phyloP scores from a whole-genome alignment of 2,797 vertebrate genomes.

The Hypotaenidia okinawae region DNA sequence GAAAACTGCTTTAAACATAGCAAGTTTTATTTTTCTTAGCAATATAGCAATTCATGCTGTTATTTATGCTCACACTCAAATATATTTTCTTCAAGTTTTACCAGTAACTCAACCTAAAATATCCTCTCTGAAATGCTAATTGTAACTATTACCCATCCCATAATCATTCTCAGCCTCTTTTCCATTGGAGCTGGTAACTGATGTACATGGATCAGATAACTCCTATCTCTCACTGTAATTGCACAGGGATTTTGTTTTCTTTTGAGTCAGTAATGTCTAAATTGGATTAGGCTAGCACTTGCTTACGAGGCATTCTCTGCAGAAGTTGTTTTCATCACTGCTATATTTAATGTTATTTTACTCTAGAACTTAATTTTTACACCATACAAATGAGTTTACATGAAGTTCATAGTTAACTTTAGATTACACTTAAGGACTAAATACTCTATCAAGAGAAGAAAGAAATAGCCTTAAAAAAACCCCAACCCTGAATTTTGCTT shows the following conservation, averaged over 20 bases:
- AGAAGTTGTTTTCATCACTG: neutral
- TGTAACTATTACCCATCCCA: neutral
- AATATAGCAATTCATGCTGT: neutral
- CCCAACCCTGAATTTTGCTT: neutral
- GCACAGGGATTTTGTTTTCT: neutral
- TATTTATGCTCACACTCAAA: neutral
- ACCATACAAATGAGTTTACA: neutral
- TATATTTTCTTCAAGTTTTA: neutral
- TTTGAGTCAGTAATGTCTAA: neutral
- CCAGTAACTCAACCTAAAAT: neutral
- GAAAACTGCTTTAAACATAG: neutral
- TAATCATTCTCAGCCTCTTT: neutral
- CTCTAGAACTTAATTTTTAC: neutral
- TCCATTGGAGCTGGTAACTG: neutral
- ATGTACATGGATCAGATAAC: neutral
- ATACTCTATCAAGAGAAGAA: neutral
- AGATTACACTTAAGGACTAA: neutral
- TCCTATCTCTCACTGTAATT: neutral
- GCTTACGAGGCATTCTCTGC: neutral
- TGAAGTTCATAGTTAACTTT: neutral
- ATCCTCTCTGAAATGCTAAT: neutral
- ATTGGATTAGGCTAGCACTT: neutral
- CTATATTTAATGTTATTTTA: neutral
- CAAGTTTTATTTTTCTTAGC: neutral
- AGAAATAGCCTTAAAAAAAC: neutral